Evolutionary conservation across 2,888 invertebrate genomes (phyloP).

Genomic region (Julus scanicus): DNA sequence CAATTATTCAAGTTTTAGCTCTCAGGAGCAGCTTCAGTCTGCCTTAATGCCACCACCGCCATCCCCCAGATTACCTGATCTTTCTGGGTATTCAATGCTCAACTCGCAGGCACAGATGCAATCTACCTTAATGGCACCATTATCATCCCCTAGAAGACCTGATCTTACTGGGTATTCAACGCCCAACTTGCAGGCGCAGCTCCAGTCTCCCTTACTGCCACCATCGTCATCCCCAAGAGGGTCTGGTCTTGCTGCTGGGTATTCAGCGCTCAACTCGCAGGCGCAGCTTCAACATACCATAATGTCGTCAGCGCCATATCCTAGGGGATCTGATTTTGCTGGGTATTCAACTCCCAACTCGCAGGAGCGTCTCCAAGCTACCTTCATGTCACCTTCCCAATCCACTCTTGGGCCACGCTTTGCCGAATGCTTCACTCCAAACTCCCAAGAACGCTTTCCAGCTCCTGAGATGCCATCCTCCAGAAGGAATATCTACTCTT

Average conservation of each 20-base stretch:
- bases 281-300: background rate
- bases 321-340: background rate
- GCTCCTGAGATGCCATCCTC: background rate
- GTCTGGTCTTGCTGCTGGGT: background rate
- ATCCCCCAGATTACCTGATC: background rate
- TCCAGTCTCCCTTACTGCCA: background rate
- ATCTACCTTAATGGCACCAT: background rate
- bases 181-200: background rate
- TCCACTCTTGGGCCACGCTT: background rate
- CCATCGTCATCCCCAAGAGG: background rate
- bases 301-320: background rate
- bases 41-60: slow-evolving; percentile 5
- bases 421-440: background rate
- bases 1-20: background rate
- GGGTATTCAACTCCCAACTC: background rate
- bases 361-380: background rate
- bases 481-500: background rate
- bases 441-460: background rate
- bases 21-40: background rate
- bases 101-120: background rate
- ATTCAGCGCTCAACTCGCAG: background rate
- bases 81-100: background rate
- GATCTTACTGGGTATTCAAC: background rate
- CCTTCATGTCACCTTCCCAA: background rate
- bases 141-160: background rate